Evolutionary conservation across 2,888 invertebrate genomes (phyloP).

Genomic region (Neria commutata): DNA sequence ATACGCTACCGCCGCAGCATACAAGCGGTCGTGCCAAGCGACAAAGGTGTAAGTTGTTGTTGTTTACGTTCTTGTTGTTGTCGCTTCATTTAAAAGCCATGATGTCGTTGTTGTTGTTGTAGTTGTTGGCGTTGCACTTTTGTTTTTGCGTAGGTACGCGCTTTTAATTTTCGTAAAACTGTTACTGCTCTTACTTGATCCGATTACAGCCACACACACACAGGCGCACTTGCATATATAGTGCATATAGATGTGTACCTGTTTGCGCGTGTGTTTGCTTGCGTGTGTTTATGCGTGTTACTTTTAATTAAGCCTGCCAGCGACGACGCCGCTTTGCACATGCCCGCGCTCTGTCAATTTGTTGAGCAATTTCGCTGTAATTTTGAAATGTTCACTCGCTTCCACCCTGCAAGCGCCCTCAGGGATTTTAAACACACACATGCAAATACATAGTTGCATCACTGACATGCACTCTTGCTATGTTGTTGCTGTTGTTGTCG

Average conservation of each 20-base stretch:
- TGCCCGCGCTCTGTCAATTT: slow-evolving; percentile 20
- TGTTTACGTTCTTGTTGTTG: slow-evolving; percentile 4
- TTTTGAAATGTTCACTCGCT: too few species aligned
- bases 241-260: not conserved
- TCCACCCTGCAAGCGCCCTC: too few species aligned
- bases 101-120: not conserved
- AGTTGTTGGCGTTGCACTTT: not conserved
- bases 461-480: too few species aligned
- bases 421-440: too few species aligned
- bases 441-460: too few species aligned
- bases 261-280: slow-evolving; percentile 3
- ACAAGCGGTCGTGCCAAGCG: too few species aligned
- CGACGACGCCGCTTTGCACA: not conserved
- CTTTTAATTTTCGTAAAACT: slow-evolving; percentile 1
- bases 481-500: too few species aligned
- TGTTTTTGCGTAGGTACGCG: not conserved
- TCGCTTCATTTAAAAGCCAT: not conserved
- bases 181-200: not conserved
- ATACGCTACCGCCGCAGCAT: too few species aligned
- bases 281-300: slow-evolving; percentile 8
- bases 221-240: too few species aligned
- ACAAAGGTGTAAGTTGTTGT: not conserved
- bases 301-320: slow-evolving; percentile 20
- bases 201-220: not conserved
- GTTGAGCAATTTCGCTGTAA: slow-evolving; percentile 23